Evolutionary conservation across 2,797 vertebrate species (phyloP).

Genomic region (Smutsia gigantea): DNA sequence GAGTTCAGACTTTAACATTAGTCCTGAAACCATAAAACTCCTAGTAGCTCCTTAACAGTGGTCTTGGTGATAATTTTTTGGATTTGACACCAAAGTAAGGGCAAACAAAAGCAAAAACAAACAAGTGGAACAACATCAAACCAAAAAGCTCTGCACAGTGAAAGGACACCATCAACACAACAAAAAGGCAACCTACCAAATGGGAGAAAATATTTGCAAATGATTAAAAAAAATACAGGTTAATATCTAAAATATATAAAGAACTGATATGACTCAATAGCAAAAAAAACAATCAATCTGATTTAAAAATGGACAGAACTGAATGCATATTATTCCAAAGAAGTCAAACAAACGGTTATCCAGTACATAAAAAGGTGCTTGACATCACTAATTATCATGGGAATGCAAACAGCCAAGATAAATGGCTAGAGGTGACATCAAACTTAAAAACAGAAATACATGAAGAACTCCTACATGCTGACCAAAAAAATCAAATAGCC

Average conservation of each 20-base stretch:
- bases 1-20: not conserved
- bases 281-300: not conserved
- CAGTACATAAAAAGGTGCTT: not conserved
- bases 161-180: not conserved
- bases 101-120: not conserved
- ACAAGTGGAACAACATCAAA: not conserved
- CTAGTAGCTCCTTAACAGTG: not conserved
- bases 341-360: not conserved
- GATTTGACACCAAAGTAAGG: not conserved
- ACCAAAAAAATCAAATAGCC: not conserved
- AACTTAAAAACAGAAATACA: not conserved
- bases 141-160: not conserved
- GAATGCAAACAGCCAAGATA: not conserved
- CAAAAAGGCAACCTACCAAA: not conserved
- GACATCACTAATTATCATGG: not conserved
- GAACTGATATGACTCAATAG: not conserved
- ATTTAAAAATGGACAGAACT: not conserved
- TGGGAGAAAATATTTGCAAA: not conserved
- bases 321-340: not conserved
- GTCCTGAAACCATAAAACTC: not conserved
- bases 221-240: not conserved
- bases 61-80: not conserved
- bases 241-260: not conserved
- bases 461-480: not conserved
- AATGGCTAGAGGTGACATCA: not conserved